Conservation (phyloP, 2,797 vertebrate genomes). For the Pseudotriccus pelzelni region DNA sequence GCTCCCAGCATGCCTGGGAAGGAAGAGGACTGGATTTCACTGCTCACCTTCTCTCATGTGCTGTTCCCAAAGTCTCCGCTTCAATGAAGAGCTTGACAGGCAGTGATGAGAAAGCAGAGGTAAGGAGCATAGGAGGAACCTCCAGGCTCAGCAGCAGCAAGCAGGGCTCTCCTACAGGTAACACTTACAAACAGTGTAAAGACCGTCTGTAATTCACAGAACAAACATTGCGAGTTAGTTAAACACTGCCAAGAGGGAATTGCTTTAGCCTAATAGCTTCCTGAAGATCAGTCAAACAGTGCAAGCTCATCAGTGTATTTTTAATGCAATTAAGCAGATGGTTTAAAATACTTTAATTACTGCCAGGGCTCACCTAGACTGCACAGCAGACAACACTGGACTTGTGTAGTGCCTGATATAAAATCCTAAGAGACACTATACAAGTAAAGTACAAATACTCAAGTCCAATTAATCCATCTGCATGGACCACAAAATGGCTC, state of each 20-base stretch:
- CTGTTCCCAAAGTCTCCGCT: neutral
- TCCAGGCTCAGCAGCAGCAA: neutral
- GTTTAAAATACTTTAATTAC: constrained; percentile 29
- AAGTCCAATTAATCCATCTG: neutral
- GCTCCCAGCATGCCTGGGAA: neutral
- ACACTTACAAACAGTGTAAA: neutral
- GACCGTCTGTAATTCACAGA: neutral
- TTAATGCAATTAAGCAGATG: constrained; percentile 3
- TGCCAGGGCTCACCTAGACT: neutral
- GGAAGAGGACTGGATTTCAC: neutral
- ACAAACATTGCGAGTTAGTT: neutral
- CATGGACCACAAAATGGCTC: neutral
- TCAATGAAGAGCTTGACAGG: neutral
- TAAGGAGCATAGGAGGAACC: neutral
- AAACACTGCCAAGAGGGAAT: neutral
- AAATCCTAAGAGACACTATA: neutral
- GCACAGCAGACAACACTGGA: neutral
- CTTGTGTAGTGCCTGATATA: neutral
- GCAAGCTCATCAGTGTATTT: neutral
- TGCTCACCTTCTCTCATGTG: neutral
- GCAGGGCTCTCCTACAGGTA: neutral
- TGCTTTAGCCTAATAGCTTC: neutral
- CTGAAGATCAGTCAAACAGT: constrained; percentile 10
- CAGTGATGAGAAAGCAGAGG: neutral
- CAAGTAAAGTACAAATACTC: neutral